Base-by-base conservation (phyloP, 2,113 vertebrate species). In the Pimephales promelas region DNA sequence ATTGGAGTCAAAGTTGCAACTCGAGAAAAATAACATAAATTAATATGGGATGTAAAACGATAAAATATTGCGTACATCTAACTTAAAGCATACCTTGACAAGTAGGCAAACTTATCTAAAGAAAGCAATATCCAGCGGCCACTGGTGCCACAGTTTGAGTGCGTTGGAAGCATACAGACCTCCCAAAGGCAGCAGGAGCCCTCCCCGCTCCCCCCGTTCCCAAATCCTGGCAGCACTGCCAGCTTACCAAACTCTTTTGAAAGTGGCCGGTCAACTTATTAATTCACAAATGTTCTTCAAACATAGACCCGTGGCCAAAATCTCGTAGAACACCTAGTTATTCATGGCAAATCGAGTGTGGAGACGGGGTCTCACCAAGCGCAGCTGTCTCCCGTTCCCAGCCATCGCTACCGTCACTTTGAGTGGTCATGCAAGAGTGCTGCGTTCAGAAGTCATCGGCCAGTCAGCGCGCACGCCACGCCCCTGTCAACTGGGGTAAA, bases 351-450 rank as follows among this genome's bases (percentile, higher is more conserved):
- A 81, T 86, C 82, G 86, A 81, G 83, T 79, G 88, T 84, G 87
- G 84, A 92, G 91, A 85, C 84, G 84, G 84, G 85, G 87, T 90
- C 91, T 89, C 86, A 87, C 86, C 83, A 84, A 86, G 87, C 87
- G 89, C 91, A 89, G 93, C 91, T 91, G 91, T 86, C 86, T 91
- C 92, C 89, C 88, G 86, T 88, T 92, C 89, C 91, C 92, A 91
- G 93, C 93, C 95, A 96, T 94, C 90, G 90, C 92, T 89, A 89
- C 94, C 93, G 93, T 93, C 93, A 94, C 90, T 90, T 91, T 90
- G 91, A 91, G 92, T 90, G 93, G 91, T 88, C 91, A 91, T 90
- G 94, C 92, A 91, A 92, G 93, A 94, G 87, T 92, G 94, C 77
- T 75, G 70, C n/a, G 59, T 79, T 28, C 91, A 91, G 88, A 90